Evolutionary conservation across 2,113 vertebrate species (phyloP).

Genomic region (Taurulus bubalis): DNA sequence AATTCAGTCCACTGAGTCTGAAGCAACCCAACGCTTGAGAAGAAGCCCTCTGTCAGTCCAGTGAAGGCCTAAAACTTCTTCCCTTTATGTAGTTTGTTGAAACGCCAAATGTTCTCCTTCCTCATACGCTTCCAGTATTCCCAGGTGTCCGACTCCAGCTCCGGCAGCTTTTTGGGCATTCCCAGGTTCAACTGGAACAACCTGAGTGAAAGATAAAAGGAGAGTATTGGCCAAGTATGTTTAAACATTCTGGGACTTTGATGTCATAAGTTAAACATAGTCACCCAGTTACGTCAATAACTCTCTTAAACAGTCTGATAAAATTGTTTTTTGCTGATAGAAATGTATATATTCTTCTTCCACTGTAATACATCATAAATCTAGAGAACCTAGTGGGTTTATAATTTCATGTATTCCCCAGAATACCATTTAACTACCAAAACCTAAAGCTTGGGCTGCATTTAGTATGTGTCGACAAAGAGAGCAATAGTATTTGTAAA

Average conservation of each 20-base stretch:
- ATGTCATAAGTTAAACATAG: not conserved
- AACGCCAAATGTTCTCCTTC: conserved; percentile 89
- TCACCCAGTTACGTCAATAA: not conserved
- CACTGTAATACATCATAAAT: not conserved
- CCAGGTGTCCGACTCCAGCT: conserved; percentile 83
- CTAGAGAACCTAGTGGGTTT: not conserved
- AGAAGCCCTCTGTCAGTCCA: not conserved
- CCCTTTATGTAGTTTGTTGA: conserved; percentile 87
- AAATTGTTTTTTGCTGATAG: not conserved
- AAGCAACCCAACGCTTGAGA: not conserved
- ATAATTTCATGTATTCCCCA: not conserved
- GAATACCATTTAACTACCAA: not conserved
- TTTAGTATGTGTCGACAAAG: not conserved
- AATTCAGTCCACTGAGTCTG: conserved; percentile 25
- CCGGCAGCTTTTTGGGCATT: conserved; percentile 83
- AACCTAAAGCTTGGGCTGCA: not conserved
- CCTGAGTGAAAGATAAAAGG: conserved; percentile 75
- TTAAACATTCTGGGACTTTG: not conserved
- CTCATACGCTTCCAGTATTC: conserved; percentile 90
- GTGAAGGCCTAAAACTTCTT: conserved; percentile 82
- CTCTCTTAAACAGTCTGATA: not conserved
- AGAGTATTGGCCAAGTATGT: not conserved
- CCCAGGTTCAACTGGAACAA: conserved; percentile 90
- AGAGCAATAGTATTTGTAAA: not conserved
- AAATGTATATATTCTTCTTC: not conserved